Conservation (phyloP, 2,888 invertebrate species). For the Heliconius cydno region DNA sequence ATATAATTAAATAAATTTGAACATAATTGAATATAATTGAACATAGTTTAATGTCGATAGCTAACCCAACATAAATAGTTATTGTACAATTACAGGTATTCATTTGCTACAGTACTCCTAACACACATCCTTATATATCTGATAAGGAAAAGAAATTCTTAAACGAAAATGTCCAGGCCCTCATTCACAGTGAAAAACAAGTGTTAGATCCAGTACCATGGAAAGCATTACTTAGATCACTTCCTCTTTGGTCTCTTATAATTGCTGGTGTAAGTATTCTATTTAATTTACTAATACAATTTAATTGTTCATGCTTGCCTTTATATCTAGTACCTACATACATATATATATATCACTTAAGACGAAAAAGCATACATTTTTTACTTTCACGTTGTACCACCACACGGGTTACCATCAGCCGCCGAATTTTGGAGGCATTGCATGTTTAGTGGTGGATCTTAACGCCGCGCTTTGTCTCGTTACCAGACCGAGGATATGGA, state of each 20-base stretch:
- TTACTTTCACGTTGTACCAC: neutral
- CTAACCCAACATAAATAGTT: neutral
- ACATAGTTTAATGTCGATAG: neutral
- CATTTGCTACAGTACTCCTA: constrained; percentile 80
- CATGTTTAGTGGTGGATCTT: neutral
- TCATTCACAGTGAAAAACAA: constrained; percentile 72
- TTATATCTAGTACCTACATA: neutral
- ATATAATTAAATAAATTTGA: too few relatives aligned
- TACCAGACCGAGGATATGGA: neutral
- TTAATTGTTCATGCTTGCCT: neutral
- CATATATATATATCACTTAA: neutral
- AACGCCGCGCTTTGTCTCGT: neutral
- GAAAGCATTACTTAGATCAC: constrained; percentile 85
- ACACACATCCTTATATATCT: constrained; percentile 81
- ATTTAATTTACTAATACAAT: neutral
- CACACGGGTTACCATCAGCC: too few relatives aligned
- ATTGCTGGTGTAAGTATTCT: constrained; percentile 84
- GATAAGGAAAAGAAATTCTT: constrained; percentile 80
- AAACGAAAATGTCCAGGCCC: constrained; percentile 82
- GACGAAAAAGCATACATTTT: neutral
- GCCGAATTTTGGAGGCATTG: neutral
- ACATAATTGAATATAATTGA: neutral
- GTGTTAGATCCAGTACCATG: constrained; percentile 86
- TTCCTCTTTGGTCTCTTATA: constrained; percentile 88
- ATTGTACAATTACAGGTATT: constrained; percentile 61